Evolutionary conservation across 2,113 vertebrate species (phyloP), one percentile per base, ranked within the genome.

Genomic region (Sander lucioperca): DNA sequence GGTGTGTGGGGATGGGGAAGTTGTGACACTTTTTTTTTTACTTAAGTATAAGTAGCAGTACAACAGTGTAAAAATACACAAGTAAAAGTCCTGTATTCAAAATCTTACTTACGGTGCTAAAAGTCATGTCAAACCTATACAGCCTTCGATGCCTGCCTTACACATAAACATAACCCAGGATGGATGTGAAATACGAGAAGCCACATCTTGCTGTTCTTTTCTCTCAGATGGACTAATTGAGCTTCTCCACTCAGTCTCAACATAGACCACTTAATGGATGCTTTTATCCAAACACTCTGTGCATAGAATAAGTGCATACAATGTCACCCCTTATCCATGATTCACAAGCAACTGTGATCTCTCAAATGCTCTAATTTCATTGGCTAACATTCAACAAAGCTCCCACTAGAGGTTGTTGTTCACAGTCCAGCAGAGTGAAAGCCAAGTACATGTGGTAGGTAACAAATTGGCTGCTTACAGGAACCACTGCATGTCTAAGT

Each of bases 211-310:
- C 59, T 23, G 16, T 15, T 21, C 10, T 33, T 11, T 19, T 13
- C 25, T 50, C 56, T 36, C 50, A 69, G 50, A 51, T 66, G 51
- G 23, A 54, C 54, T 71, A 71, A 80, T 74, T 82, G 75, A 74
- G 69, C 62, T 59, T 64, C 57, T 63, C 61, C 57, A 5, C 78
- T 72, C 16, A 7, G 71, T 57, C 63, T 70, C 58, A 51, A 59
- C 53, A 59, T 8, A 27, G 7, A 69, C 5, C 69, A 6, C 54
- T 57, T 79, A 86, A 68, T 70, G 79, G 74, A 64, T 47, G 69
- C 50, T 86, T 82, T 82, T 64, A 86, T 78, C 57, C 62, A 45
- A 63, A 51, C 57, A 16, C 68, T 74, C 66, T 74, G 48, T 56
- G n/a, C 36, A 47, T 48, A 23, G 47, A 13, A 57, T 54, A 71